A percentile compares a stretch with the other conserved stretches of the same genome.
These are phyloP conservation scores for Chiloscyllium punctatum DNA, from an alignment of 2,797 vertebrate species.

Conservation along the genomic window DNA sequence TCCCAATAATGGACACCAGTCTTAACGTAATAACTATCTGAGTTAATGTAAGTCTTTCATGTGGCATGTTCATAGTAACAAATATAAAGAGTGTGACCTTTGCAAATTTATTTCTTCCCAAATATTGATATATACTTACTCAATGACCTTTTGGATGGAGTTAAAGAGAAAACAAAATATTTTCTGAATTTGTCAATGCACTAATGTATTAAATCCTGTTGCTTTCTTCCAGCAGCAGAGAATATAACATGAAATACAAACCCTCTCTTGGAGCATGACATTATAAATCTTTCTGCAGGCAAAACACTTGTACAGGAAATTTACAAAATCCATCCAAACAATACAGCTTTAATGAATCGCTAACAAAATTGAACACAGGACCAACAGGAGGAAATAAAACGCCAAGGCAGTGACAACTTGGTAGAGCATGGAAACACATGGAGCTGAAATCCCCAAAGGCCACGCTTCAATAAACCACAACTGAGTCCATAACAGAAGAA, in stretches of 20 bases:
- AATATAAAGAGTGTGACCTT: neutral
- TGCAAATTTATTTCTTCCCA: neutral
- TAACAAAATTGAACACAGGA: constrained; percentile 28
- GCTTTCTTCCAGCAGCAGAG: neutral
- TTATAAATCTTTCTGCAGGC: constrained; percentile 19
- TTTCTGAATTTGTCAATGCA: neutral
- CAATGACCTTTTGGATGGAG: neutral
- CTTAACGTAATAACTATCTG: neutral
- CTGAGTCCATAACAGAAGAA: neutral
- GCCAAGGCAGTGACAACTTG: constrained; percentile 5
- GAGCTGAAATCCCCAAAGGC: constrained; percentile 8
- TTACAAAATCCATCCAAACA: constrained; percentile 10
- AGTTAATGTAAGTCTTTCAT: neutral
- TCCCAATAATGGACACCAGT: neutral
- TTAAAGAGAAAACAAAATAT: neutral
- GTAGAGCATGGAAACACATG: neutral
- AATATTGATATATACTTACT: neutral
- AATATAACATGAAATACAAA: neutral
- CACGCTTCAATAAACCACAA: neutral
- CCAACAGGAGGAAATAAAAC: constrained; percentile 12
- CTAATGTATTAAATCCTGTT: neutral
- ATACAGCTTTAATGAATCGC: constrained; percentile 8
- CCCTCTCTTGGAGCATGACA: constrained; percentile 1
- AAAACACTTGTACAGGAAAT: constrained; percentile 24
- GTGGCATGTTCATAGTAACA: neutral